These are phyloP conservation scores for Eupithecia tripunctaria DNA, from an alignment of 2,888 invertebrate genomes.

Conservation along the genomic window DNA sequence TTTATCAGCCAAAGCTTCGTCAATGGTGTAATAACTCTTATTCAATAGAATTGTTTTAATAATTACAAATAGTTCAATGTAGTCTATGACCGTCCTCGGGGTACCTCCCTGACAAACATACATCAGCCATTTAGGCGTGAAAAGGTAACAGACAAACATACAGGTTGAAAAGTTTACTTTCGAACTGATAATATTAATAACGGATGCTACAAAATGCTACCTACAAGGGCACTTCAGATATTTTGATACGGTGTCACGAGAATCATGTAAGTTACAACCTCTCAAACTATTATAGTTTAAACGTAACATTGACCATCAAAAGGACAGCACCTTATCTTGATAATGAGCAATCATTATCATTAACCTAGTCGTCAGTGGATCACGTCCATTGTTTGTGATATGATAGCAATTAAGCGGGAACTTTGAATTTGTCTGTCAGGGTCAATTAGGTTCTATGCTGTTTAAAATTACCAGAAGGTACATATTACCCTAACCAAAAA, in stretches of 20 bases:
- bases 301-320: conserved; percentile 26
- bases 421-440: conserved; percentile 32
- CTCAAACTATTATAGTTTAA: conserved; percentile 12
- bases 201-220: conserved; percentile 9
- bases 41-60: too few species aligned
- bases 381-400: conserved; percentile 48
- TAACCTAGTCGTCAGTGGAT: conserved; percentile 49
- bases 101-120: too few species aligned
- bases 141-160: too few species aligned
- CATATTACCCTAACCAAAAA: too few species aligned
- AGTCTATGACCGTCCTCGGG: too few species aligned
- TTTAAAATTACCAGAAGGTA: too few species aligned
- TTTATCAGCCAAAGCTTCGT: too few species aligned
- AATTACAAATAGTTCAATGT: too few species aligned
- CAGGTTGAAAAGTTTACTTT: too few species aligned
- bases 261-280: conserved; percentile 7
- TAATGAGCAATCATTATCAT: conserved; percentile 48
- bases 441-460: too few species aligned
- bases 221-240: conserved; percentile 4
- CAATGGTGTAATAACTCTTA: too few species aligned
- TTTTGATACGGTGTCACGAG: conserved; percentile 1
- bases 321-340: conserved; percentile 42
- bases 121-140: too few species aligned
- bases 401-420: conserved; percentile 46
- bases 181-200: not conserved